phyloP scores from a whole-genome alignment of 2,888 invertebrate species.

The Choreutis nemorana region DNA sequence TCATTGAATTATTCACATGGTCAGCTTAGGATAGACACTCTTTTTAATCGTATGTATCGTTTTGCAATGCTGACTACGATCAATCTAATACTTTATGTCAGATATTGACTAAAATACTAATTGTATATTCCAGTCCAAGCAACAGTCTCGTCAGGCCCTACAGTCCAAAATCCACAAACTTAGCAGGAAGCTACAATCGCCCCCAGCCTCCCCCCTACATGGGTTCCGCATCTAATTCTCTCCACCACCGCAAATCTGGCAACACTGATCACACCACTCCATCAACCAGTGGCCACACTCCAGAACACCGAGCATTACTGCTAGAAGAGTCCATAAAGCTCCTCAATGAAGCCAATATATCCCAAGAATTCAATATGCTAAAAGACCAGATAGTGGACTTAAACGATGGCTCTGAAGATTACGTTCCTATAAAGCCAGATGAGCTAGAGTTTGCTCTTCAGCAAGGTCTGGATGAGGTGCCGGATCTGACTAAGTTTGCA shows the following conservation, averaged over 20 bases:
- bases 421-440: conserved; percentile 34
- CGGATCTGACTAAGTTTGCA: conserved; percentile 44
- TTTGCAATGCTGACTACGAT: no score
- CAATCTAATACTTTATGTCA: no score
- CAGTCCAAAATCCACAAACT: conserved; percentile 55
- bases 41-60: no score
- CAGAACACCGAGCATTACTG: conserved; percentile 38
- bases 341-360: conserved; percentile 53
- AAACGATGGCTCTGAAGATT: conserved; percentile 46
- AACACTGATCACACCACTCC: conserved; percentile 24
- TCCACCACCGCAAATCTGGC: conserved; percentile 40
- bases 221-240: conserved; percentile 37
- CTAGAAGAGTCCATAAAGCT: conserved; percentile 54
- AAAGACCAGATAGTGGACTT: conserved; percentile 46
- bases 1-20: conserved; percentile 1
- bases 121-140: conserved; percentile 55
- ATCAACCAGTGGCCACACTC: conserved; percentile 30
- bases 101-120: no score
- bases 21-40: background rate
- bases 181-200: conserved; percentile 49
- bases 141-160: conserved; percentile 61
- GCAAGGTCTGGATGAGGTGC: no score
- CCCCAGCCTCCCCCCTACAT: conserved; percentile 58
- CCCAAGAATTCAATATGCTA: conserved; percentile 30
- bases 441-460: conserved; percentile 1